Evolutionary conservation across 2,888 invertebrate genomes (phyloP), one percentile per base, ranked within the genome.

Genomic region (Agrilus biguttatus): DNA sequence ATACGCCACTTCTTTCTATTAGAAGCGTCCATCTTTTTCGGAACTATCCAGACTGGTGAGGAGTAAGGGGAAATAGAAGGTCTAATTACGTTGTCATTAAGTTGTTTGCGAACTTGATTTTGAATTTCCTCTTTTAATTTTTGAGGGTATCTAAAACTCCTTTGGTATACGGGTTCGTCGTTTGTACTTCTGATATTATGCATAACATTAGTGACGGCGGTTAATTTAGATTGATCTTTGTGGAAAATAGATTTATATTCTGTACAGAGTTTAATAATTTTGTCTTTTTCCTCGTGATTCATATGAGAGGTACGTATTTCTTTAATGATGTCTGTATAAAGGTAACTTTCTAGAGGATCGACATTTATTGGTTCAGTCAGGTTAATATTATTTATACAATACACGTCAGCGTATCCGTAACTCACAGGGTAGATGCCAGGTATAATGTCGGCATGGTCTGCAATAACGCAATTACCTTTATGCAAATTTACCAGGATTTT

Each of bases 11-110:
- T 62, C 17, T 40, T 32, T 49, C 57, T 48, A 2, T 59, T 58
- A 0, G 52, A 49, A 1, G 55, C 47, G 32, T 60, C 61, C 5
- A 49, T 13, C 48, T 62, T 61, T 42, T 63, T 60, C 0, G 60
- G 58, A 0, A 63, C 61, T 33, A 62, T 45, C 49, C 59, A 59
- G 5, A 62, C 52, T 1, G 59, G 61, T 7, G 53, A 53, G 36
- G 53, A 57, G 57, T 58, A 63, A 1, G 60, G 63, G 5, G 57
- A 58, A 14, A 49, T 41, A 1, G 53, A 53, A n/a, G 53, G 53
- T 41, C 50, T 44, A 8, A 62, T 60, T 5, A 61, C 53, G 21
- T 56, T 54, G 40, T 61, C 50, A 5, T 52, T 37, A 41, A 60
- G 38, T 37, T 59, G 14, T 44, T 55, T 50, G 7, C 53, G 42